Conservation (phyloP, 2,113 vertebrate genomes). For the Pelmatolapia mariae region DNA sequence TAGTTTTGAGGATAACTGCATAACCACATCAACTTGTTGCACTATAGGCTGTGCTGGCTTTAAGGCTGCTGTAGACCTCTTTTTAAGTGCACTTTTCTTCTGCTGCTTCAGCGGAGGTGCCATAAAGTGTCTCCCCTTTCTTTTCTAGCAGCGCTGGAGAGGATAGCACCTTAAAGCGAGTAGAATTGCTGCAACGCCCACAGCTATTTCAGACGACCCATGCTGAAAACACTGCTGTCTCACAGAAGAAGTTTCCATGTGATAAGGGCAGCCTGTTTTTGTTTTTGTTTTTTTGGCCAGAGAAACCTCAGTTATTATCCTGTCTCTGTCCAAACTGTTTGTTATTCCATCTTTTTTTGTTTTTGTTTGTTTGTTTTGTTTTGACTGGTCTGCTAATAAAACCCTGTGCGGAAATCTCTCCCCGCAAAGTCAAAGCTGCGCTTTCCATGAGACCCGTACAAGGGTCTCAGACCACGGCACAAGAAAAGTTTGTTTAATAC, state of each 20-base stretch:
- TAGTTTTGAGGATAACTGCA: neutral
- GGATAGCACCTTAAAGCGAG: slow-evolving; percentile 74
- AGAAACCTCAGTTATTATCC: neutral
- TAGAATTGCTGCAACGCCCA: slow-evolving; percentile 76
- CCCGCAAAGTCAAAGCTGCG: slow-evolving; percentile 12
- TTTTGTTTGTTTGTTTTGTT: neutral
- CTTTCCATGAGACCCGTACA: neutral
- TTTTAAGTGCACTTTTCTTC: slow-evolving; percentile 4
- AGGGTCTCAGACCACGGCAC: neutral
- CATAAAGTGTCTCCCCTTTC: slow-evolving; percentile 46
- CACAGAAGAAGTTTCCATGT: neutral
- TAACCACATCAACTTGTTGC: neutral
- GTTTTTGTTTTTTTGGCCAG: neutral
- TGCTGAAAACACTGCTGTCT: slow-evolving; percentile 1
- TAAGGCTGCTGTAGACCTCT: neutral
- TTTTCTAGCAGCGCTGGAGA: neutral
- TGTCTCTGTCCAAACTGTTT: neutral
- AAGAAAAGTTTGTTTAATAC: slow-evolving; percentile 31
- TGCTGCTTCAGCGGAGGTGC: neutral
- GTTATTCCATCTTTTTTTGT: neutral
- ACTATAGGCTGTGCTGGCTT: neutral
- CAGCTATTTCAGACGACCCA: slow-evolving; percentile 48
- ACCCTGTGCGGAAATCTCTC: neutral
- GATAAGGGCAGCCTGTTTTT: neutral
- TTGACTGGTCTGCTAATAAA: neutral